Evolutionary conservation across 2,113 vertebrate species (phyloP), one percentile per base, ranked within the genome.

Genomic region (Microtus pennsylvanicus): DNA sequence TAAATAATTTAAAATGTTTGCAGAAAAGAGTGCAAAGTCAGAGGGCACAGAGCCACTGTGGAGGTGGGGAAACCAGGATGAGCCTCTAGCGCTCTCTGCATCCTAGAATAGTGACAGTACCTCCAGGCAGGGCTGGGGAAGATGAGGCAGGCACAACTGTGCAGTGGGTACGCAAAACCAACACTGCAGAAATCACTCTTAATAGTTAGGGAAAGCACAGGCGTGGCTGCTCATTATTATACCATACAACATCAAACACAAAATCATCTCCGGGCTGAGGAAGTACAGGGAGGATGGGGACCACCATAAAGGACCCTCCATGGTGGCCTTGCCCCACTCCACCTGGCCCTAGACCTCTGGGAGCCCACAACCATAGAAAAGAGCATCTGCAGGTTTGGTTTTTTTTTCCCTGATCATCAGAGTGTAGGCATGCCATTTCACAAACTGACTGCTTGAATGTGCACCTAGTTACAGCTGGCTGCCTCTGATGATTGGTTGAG

Each of bases 401-500:
- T 17, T 42, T 91, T 77, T 85, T n/a, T n/a, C n/a, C 91, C 75
- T 87, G 83, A 95, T 96, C 91, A 91, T 74, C 69, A 26, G 77
- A 94, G 35, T 35, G 3, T 1, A 0, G 76, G 38, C 28, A 0
- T 1, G 26, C 80, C 55, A 26, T 93, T 96, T 95, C 94, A 87
- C 94, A 87, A 0, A 1, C 87, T 3, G 35, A 72, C 96, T 98
- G 96, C 97, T 97, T 94, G 94, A 98, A 97, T 96, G 97, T 97
- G 90, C 91, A 94, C 97, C 97, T 97, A 76, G 98, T 96, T 96
- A 95, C 96, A 97, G 98, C 95, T 35, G 86, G 96, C 97, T 97
- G 95, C 97, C 91, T 94, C 89, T 63, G 94, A 96, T 98, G 98
- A 98, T 98, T 97, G 98, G 97, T 47, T 90, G 96, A 97, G 97